phyloP scores from a whole-genome alignment of 2,888 invertebrate species.

The Electrophaes corylata region DNA sequence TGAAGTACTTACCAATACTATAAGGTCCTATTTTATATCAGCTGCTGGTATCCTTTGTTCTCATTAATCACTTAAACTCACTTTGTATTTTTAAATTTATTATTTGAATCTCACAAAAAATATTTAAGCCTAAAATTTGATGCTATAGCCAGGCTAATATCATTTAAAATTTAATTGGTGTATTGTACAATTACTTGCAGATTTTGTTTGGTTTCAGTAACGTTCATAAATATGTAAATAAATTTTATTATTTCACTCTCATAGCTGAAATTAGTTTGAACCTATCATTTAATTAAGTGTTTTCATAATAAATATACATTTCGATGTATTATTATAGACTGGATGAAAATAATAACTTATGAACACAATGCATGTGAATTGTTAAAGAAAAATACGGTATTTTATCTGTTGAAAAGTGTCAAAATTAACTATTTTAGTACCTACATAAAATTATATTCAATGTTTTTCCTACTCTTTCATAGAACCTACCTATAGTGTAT shows the following conservation, averaged over 20 bases:
- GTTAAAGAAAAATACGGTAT: no score
- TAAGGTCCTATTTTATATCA: neutral
- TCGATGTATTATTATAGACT: no score
- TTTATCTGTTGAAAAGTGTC: no score
- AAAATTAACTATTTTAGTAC: no score
- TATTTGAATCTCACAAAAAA: neutral
- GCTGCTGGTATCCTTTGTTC: neutral
- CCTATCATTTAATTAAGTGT: constrained; percentile 34
- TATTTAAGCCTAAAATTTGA: no score
- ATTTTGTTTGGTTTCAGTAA: constrained; percentile 35
- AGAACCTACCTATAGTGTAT: neutral
- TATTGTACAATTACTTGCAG: constrained; percentile 25
- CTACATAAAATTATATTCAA: no score
- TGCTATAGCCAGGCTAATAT: no score
- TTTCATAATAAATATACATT: neutral
- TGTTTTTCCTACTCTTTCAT: neutral
- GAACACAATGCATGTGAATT: no score
- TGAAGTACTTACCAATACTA: constrained; percentile 3
- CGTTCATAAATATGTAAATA: constrained; percentile 58
- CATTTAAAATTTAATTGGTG: constrained; percentile 12
- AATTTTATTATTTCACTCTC: constrained; percentile 52
- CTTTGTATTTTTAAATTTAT: neutral
- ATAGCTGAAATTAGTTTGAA: constrained; percentile 51
- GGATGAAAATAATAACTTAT: no score
- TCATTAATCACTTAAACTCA: neutral